A percentile compares a stretch with the other conserved stretches of the same genome.
Conservation (phyloP, 2,888 invertebrate species). For the Trichogramma evanescens region DNA sequence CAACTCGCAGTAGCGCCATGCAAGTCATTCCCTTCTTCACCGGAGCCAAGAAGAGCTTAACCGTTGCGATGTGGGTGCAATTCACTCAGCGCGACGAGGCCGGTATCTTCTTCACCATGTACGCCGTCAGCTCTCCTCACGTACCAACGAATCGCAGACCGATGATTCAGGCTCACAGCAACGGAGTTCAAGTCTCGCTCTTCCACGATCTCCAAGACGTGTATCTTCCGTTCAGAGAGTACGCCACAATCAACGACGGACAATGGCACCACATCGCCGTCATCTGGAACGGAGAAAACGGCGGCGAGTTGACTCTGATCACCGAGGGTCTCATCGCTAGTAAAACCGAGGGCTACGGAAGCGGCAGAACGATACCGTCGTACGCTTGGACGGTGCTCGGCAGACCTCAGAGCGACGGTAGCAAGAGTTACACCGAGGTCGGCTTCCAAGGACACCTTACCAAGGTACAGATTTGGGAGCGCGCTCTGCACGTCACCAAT, state of each 20-base stretch:
- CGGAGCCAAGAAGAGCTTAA: constrained; percentile 68
- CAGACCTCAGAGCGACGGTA: constrained; percentile 62
- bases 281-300: constrained; percentile 85
- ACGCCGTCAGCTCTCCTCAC: constrained; percentile 78
- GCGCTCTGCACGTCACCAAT: constrained; percentile 82
- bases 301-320: constrained; percentile 80
- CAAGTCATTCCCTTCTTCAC: constrained; percentile 87
- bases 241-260: constrained; percentile 89
- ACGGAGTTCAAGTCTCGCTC: constrained; percentile 84
- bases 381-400: constrained; percentile 89
- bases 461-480: constrained; percentile 89
- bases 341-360: constrained; percentile 81
- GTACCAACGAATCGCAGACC: constrained; percentile 69
- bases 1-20: constrained; percentile 82
- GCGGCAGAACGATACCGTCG: constrained; percentile 72
- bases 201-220: constrained; percentile 84
- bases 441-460: constrained; percentile 95
- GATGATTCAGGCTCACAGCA: constrained; percentile 86
- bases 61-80: constrained; percentile 94
- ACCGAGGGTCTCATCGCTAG: constrained; percentile 95
- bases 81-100: constrained; percentile 86
- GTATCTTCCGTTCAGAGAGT: constrained; percentile 83
- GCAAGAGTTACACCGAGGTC: constrained; percentile 76
- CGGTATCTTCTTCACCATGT: constrained; percentile 89
- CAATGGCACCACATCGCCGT: constrained; percentile 95